Evolutionary conservation across 2,888 invertebrate genomes (phyloP).

Genomic region (Glaucopsyche alexis): DNA sequence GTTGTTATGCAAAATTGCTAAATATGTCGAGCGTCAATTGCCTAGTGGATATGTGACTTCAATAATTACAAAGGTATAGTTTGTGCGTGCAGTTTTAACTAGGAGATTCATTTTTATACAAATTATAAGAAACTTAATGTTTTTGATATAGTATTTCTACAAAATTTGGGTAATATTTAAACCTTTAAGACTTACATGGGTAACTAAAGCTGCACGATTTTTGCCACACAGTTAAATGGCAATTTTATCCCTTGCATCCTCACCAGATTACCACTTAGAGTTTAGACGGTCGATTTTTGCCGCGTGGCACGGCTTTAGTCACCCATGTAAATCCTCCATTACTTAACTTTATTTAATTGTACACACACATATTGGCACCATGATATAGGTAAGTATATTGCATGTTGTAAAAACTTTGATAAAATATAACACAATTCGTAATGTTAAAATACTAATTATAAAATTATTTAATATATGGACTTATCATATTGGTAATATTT

Average conservation of each 20-base stretch:
- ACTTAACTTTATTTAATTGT: neutral
- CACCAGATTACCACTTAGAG: too few relatives aligned
- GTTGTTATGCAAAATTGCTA: too few relatives aligned
- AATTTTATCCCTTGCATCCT: too few relatives aligned
- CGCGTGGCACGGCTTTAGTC: too few relatives aligned
- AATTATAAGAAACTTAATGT: neutral
- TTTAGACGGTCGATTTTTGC: too few relatives aligned
- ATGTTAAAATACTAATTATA: neutral
- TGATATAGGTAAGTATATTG: constrained; percentile 30
- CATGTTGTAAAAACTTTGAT: constrained; percentile 24
- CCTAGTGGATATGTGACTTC: too few relatives aligned
- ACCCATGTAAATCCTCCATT: neutral
- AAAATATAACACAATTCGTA: constrained; percentile 20
- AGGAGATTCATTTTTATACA: neutral
- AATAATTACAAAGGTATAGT: neutral
- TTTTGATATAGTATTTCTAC: neutral
- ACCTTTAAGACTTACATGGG: neutral
- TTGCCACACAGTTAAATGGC: too few relatives aligned
- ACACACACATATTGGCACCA: constrained; percentile 35
- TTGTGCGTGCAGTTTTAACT: neutral
- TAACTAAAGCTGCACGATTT: too few relatives aligned
- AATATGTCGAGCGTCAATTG: too few relatives aligned
- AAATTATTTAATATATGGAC: neutral
- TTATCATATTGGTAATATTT: constrained; percentile 25
- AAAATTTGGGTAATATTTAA: neutral